Evolutionary conservation across 2,113 vertebrate species (phyloP).

Genomic region (Dunckerocampus dactyliophorus): DNA sequence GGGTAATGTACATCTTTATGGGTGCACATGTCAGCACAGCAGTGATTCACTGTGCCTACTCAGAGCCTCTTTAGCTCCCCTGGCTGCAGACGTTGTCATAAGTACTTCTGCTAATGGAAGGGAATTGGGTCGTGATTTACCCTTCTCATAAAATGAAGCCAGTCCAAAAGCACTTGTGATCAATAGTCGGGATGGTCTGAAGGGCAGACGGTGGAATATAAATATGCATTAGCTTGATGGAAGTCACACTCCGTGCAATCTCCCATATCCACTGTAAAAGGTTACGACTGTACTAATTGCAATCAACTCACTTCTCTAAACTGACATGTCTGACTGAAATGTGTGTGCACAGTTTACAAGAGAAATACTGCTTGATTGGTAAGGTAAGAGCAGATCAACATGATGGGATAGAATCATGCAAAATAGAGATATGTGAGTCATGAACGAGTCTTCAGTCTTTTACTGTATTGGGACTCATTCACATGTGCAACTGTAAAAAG

Average conservation of each 20-base stretch:
- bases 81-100: slow-evolving; percentile 42
- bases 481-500: too few species aligned
- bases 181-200: slow-evolving; percentile 57
- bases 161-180: slow-evolving; percentile 65
- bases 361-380: too few species aligned
- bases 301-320: slow-evolving; percentile 14
- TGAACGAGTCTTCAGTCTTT: too few species aligned
- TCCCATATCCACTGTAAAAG: slow-evolving; percentile 8
- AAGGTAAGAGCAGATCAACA: too few species aligned
- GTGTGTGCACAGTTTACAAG: too few species aligned
- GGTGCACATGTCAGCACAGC: slow-evolving; percentile 41
- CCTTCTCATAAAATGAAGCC: slow-evolving; percentile 53
- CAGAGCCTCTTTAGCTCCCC: slow-evolving; percentile 48
- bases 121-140: slow-evolving; percentile 65
- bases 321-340: slow-evolving; percentile 6
- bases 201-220: slow-evolving; percentile 40
- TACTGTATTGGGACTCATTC: too few species aligned
- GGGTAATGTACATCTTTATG: slow-evolving; percentile 43
- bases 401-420: too few species aligned
- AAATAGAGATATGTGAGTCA: too few species aligned
- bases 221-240: slow-evolving; percentile 62
- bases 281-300: slow-evolving; percentile 1
- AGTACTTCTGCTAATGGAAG: slow-evolving; percentile 69
- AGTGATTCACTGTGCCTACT: slow-evolving; percentile 49
- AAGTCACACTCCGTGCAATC: slow-evolving; percentile 8